Evolutionary conservation across 1,140 invertebrate genomes (phyloP).

Genomic region (Liolophura sinensis): DNA sequence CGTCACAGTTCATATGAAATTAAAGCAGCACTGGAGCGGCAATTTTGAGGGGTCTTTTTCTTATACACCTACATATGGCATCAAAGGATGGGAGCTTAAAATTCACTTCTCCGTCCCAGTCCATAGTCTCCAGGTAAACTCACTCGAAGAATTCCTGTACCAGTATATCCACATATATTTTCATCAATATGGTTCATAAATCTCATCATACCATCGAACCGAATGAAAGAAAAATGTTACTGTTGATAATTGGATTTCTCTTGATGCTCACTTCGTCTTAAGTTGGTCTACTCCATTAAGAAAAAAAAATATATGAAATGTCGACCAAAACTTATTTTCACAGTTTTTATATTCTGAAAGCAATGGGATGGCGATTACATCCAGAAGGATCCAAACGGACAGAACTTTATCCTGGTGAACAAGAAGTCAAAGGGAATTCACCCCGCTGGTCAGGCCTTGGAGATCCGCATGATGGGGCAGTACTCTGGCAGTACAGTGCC

Average conservation of each 20-base stretch:
- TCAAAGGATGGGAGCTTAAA: conserved; percentile 25
- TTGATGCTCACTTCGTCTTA: no score
- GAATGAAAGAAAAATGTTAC: no score
- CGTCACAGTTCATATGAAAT: neutral
- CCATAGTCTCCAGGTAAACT: conserved; percentile 15
- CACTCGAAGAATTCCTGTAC: no score
- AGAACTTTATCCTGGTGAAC: conserved; percentile 20
- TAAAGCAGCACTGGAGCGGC: conserved; percentile 5
- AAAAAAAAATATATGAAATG: no score
- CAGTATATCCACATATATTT: no score
- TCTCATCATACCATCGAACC: no score
- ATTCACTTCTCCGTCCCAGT: conserved; percentile 21
- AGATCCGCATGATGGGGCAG: conserved; percentile 13
- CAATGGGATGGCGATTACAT: conserved; percentile 23
- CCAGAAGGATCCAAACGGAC: conserved; percentile 7
- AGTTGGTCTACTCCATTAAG: no score
- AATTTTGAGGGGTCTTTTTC: conserved; percentile 14
- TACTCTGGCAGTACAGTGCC: conserved; percentile 15
- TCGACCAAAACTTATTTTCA: no score
- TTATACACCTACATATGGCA: conserved; percentile 9
- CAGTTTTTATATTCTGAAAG: conserved; percentile 1
- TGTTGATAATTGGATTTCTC: no score
- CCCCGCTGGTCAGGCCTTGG: conserved; percentile 14
- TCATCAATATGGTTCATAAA: no score
- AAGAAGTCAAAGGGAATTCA: conserved; percentile 20